Percentiles rank a stretch among this genome's conserved stretches.
These are phyloP conservation scores for Adelges cooleyi DNA, from an alignment of 1,140 invertebrate species.

Conservation along the genomic window DNA sequence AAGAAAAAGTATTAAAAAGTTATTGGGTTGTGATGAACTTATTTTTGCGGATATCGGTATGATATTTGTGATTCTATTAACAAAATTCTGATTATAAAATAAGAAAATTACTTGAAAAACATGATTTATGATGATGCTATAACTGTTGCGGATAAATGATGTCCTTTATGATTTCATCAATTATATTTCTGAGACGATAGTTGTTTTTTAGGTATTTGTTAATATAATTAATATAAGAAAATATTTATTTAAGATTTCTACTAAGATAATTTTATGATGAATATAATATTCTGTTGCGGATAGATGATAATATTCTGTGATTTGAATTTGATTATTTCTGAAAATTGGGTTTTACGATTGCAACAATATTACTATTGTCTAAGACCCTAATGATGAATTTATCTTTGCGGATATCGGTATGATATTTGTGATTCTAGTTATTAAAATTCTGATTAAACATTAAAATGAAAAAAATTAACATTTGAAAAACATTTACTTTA, in stretches of 20 bases:
- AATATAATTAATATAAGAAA: not conserved
- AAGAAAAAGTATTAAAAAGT: too few species aligned
- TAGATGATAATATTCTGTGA: not conserved
- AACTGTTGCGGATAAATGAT: slow-evolving; percentile 14
- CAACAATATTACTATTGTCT: not conserved
- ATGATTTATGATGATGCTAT: not conserved
- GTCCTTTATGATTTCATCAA: not conserved
- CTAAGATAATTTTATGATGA: not conserved
- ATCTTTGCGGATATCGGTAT: not conserved
- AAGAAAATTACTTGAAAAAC: too few species aligned
- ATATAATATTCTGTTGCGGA: not conserved
- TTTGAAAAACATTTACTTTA: too few species aligned
- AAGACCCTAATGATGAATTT: not conserved
- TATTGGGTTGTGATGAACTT: slow-evolving; percentile 18
- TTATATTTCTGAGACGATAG: not conserved
- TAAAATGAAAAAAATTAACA: too few species aligned
- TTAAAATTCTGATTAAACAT: too few species aligned
- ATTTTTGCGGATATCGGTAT: slow-evolving; percentile 25
- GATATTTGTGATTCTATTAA: slow-evolving; percentile 2
- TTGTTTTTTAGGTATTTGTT: not conserved
- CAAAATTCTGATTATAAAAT: not conserved
- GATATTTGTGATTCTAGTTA: not conserved
- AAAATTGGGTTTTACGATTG: not conserved
- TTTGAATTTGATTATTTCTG: not conserved
- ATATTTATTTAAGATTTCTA: too few species aligned